Base-by-base conservation (phyloP, 2,888 invertebrate species). In the Philaethria dido region DNA sequence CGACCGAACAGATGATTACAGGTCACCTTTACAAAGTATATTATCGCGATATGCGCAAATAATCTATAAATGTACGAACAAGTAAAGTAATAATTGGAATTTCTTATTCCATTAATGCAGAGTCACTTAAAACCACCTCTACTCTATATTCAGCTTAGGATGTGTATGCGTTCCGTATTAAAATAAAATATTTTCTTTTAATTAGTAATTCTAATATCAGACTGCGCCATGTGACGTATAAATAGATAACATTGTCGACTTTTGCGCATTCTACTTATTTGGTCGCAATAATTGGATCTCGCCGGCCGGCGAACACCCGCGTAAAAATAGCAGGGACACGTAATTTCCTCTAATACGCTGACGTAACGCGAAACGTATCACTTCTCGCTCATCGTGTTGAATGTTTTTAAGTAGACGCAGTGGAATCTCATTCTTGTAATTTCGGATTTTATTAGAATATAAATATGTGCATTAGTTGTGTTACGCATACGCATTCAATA, bases 1-100 rank as follows among this genome's bases (percentile, higher is more conserved):
- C 73, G 82, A 83, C 78, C 73, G 82, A 83, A 83, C 80, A 82
- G 79, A 81, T 80, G 78, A 79, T 78, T 78, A 69, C 72, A 73
- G 75, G 75, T 77, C 76, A 76, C 70, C 70, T 69, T 67, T 60
- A 69, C 66, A 65, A 63, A 48, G 60, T 33, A 59, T 29, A 60
- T n/a, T n/a, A n/a, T 50, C 42, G 25, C 29, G 48, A 44, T 48
- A 50, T 39, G 6, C 22, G 33, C 33, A 45, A 36, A 20, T 25
- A 29, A 45, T 60, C 60, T 45, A 20, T 11, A 42, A 42, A 42
- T 11, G 11, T 4, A 39, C 22, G n/a, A 16, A 20, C 14, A 18
- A 36, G 20, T 14, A 36, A 14, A 20, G 14, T 18, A 36, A 20
- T 14, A 55, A 36, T 14, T 8, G 11, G 16, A 16, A 13, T 54